Conservation (phyloP, 2,113 vertebrate genomes). For the Scolopax mira region DNA sequence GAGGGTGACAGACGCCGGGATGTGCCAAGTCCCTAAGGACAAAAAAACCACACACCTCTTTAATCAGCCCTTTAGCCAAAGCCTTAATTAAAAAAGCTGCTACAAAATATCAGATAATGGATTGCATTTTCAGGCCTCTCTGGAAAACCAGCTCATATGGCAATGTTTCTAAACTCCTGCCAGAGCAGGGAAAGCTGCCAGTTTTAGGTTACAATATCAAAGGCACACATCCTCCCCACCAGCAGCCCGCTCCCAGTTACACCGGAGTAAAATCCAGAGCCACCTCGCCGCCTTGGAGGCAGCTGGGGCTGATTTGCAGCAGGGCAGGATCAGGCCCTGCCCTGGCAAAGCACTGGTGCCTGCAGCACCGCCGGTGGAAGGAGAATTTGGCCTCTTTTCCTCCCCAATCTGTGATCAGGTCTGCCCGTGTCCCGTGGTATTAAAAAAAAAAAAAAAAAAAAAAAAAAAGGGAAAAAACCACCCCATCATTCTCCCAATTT, state of each 20-base stretch:
- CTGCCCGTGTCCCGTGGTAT: neutral
- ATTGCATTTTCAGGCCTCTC: slow-evolving; percentile 42
- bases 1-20: neutral
- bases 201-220: neutral
- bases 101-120: slow-evolving; percentile 28
- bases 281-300: neutral
- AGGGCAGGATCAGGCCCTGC: neutral
- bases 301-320: neutral
- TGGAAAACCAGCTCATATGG: slow-evolving; percentile 6
- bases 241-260: neutral
- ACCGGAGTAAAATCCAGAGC: neutral
- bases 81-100: slow-evolving; percentile 54
- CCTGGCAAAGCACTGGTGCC: neutral
- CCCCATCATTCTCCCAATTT: neutral
- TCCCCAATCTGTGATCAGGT: neutral
- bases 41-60: neutral
- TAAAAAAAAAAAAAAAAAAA: too few species aligned
- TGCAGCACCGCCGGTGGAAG: neutral
- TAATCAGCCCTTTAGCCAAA: neutral
- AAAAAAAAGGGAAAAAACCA: too few species aligned
- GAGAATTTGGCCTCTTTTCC: fast-evolving
- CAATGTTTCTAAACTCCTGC: neutral
- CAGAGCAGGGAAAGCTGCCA: slow-evolving; percentile 34
- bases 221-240: neutral
- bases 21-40: slow-evolving; percentile 9